Percentiles rank a stretch among this genome's conserved stretches.
Conservation (phyloP, 2,797 vertebrate species). For the Glossophaga mutica region DNA sequence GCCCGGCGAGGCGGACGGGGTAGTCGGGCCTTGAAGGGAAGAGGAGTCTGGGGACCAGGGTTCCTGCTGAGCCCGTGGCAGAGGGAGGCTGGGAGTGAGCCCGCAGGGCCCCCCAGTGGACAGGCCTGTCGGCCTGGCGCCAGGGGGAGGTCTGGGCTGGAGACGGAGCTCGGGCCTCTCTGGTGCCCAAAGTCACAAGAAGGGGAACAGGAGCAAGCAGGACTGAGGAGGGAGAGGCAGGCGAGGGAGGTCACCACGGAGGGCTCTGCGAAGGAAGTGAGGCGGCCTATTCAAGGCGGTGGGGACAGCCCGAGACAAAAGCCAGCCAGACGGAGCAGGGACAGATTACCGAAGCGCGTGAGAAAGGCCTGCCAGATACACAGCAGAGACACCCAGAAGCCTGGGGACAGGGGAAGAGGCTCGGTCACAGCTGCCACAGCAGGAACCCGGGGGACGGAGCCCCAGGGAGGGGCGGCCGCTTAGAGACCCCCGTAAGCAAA, state of each 20-base stretch:
- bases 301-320: fast-evolving
- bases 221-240: neutral
- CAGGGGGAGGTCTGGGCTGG: neutral
- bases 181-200: neutral
- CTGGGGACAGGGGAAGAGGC: neutral
- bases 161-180: neutral
- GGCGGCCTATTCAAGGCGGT: fast-evolving
- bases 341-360: fast-evolving
- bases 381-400: fast-evolving
- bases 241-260: fast-evolving
- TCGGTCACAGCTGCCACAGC: neutral
- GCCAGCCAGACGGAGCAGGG: too few relatives aligned
- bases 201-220: too few relatives aligned
- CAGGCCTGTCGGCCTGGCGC: neutral
- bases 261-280: fast-evolving
- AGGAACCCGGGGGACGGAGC: neutral
- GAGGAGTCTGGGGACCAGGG: neutral
- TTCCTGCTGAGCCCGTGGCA: neutral
- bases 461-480: neutral
- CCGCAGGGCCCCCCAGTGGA: neutral
- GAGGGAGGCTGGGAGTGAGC: neutral
- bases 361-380: neutral
- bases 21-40: neutral
- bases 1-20: neutral
- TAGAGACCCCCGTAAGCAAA: neutral